These are phyloP conservation scores for Adrianichthys oophorus DNA, from an alignment of 2,797 vertebrate genomes.

Conservation along the genomic window DNA sequence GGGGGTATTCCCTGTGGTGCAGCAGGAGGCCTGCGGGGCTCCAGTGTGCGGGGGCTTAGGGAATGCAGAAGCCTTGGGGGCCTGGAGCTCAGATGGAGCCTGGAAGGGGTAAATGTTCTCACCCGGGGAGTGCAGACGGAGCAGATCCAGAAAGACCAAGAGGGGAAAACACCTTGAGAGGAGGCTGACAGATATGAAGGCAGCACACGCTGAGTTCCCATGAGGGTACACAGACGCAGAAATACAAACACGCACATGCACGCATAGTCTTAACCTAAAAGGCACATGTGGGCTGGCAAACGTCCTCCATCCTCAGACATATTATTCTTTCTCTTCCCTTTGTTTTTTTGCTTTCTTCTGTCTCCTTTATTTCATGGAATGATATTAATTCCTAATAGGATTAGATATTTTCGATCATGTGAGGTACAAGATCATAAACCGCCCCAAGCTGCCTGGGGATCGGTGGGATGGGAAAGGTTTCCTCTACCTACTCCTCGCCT, in stretches of 20 bases:
- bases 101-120: conserved; percentile 67
- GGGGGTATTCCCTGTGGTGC: conserved; percentile 71
- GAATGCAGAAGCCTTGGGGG: conserved; percentile 73
- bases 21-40: conserved; percentile 68
- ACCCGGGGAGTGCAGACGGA: conserved; percentile 71
- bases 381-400: conserved; percentile 73
- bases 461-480: conserved; percentile 45
- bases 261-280: conserved; percentile 31
- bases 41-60: conserved; percentile 70
- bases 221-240: conserved; percentile 50
- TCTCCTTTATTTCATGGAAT: conserved; percentile 53
- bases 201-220: conserved; percentile 68
- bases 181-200: conserved; percentile 65
- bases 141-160: conserved; percentile 57
- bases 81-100: conserved; percentile 79
- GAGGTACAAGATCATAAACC: conserved; percentile 72
- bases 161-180: conserved; percentile 76
- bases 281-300: conserved; percentile 49
- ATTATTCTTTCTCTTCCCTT: conserved; percentile 47
- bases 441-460: conserved; percentile 52
- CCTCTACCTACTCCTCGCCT: conserved; percentile 30
- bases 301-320: conserved; percentile 26
- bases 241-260: conserved; percentile 47
- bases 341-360: conserved; percentile 41
- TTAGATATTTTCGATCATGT: conserved; percentile 77